These are phyloP conservation scores for Dicaeum eximium DNA, from an alignment of 2,113 vertebrate species.

Conservation along the genomic window DNA sequence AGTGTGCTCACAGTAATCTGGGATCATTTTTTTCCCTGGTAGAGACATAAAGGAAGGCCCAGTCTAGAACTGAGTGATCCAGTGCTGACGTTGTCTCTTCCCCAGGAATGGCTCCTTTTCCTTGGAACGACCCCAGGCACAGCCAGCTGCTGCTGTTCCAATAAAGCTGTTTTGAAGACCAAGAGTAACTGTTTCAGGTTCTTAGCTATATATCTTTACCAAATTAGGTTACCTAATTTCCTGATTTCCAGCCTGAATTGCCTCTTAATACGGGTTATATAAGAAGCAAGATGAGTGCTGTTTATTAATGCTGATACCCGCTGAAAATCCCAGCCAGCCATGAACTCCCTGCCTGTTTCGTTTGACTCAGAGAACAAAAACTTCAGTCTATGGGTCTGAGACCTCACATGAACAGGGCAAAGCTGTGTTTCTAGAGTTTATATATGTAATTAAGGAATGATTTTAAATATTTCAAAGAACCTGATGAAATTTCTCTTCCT, in stretches of 20 bases:
- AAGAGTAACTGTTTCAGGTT: neutral
- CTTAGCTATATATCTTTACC: neutral
- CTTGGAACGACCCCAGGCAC: neutral
- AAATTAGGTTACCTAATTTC: neutral
- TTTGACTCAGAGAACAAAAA: neutral
- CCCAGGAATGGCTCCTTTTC: neutral
- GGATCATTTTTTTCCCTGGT: neutral
- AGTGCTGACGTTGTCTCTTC: neutral
- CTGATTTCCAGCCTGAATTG: neutral
- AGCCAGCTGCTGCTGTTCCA: neutral
- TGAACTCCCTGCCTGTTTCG: rapidly evolving
- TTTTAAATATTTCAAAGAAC: neutral
- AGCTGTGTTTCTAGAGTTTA: neutral
- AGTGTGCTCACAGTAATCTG: neutral
- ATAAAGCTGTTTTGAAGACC: neutral
- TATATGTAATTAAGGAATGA: neutral
- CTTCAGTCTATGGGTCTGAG: neutral
- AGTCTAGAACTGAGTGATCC: neutral
- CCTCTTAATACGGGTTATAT: neutral
- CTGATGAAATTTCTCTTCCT: neutral
- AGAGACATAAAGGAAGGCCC: neutral
- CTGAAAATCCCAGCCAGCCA: neutral
- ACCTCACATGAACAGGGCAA: rapidly evolving
- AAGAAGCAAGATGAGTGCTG: neutral
- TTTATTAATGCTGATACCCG: neutral